Percentiles rank a stretch among this genome's conserved stretches.
These are phyloP conservation scores for Cosmopolites sordidus DNA, from an alignment of 2,888 invertebrate species.

Conservation along the genomic window DNA sequence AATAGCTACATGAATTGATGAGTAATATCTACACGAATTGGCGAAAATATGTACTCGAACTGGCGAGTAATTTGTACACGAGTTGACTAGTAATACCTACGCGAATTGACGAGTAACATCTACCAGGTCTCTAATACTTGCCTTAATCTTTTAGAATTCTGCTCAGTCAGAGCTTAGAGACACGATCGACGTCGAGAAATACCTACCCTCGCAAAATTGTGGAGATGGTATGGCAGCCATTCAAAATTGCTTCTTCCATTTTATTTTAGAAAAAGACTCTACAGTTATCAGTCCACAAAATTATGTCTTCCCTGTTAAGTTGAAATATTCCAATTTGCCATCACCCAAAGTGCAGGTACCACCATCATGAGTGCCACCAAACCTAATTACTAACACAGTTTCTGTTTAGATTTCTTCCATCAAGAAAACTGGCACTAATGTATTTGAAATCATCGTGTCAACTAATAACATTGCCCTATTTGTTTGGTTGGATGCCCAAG, in stretches of 20 bases:
- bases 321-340: constrained; percentile 53
- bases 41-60: too few relatives aligned
- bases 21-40: too few relatives aligned
- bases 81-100: too few relatives aligned
- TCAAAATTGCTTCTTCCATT: constrained; percentile 48
- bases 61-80: too few relatives aligned
- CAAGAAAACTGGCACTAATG: constrained; percentile 14
- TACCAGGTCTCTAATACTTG: too few relatives aligned
- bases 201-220: constrained; percentile 41
- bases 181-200: constrained; percentile 36
- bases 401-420: constrained; percentile 20
- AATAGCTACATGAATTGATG: too few relatives aligned
- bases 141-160: too few relatives aligned
- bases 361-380: too few relatives aligned
- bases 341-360: constrained; percentile 56
- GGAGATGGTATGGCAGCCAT: constrained; percentile 37
- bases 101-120: too few relatives aligned
- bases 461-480: constrained; percentile 60
- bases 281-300: constrained; percentile 56
- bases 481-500: constrained; percentile 62
- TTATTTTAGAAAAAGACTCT: constrained; percentile 48
- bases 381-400: too few relatives aligned
- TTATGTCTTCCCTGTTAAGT: constrained; percentile 60
- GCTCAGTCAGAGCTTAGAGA: constrained; percentile 30
- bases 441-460: constrained; percentile 44